Evolutionary conservation across 2,888 invertebrate genomes (phyloP), one percentile per base, ranked within the genome.

Genomic region (Hybos culiciformis): DNA sequence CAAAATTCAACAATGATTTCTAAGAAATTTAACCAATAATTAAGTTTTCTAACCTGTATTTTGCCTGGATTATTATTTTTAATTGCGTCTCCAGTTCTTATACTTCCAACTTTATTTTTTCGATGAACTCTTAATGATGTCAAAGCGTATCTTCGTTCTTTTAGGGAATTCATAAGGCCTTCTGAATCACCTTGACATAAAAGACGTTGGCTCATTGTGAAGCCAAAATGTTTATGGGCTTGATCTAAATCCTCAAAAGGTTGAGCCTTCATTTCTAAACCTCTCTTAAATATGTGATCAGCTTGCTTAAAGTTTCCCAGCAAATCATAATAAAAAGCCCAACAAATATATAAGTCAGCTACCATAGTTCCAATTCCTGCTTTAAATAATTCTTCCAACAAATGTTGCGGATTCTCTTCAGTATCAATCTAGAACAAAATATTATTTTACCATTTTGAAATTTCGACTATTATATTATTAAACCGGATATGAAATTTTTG

Each of bases 311-410:
- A 80, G 69, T 92, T 87, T 20, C 83, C 83, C 37, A 73, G 71
- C 50, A 79, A 76, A 62, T 93, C 93, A 55, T 86, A 78, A 54
- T 85, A 83, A 58, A 83, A 83, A 0, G 93, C 86, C 90, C 93
- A 93, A 11, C 84, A 83, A 52, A 83, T 76, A 60, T 92, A 94
- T 59, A 92, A 80, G 53, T 82, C 80, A 1, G 91, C 79, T 49
- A 86, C 77, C 66, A 81, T 79, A 21, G 77, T 77, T 21, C 91
- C 91, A 52, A 92, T 77, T 24, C 83, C 84, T 59, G 78, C 79
- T 50, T 77, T 79, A 56, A 80, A 80, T 58, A 92, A 70, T 64
- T 83, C 78, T 59, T 83, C 80, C 66, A 83, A 93, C 47, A 88
- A 74, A 64, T 80, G 83, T 52, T 80, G 65, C 2, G 83, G 83